Evolutionary conservation across 2,888 invertebrate genomes (phyloP).

Genomic region (Crematogaster levior): DNA sequence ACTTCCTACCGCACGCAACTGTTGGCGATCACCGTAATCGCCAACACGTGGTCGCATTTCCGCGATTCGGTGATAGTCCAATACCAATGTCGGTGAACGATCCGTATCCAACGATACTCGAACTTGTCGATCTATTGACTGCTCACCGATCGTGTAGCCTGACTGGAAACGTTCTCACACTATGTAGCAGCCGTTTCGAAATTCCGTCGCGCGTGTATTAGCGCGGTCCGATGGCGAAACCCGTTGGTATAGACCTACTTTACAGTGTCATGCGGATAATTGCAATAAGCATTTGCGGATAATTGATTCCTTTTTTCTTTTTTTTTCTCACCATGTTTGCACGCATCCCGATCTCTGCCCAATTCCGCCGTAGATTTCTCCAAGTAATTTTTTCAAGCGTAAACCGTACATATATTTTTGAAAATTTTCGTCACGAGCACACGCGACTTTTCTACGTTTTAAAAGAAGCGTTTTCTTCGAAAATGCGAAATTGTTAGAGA

Average conservation of each 20-base stretch:
- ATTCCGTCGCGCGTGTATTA: constrained; percentile 45
- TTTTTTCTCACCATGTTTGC: background rate
- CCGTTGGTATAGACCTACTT: constrained; percentile 53
- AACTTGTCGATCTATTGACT: constrained; percentile 27
- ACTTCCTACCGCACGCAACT: constrained; percentile 43
- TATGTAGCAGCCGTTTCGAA: constrained; percentile 46
- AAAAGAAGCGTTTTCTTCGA: background rate
- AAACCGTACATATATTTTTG: background rate
- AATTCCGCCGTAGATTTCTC: background rate
- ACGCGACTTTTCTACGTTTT: background rate
- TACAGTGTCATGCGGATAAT: constrained; percentile 47
- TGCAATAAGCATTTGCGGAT: too few species aligned
- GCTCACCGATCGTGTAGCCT: background rate
- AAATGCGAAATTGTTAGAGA: background rate
- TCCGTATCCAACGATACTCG: constrained; percentile 21
- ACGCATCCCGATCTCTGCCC: background rate
- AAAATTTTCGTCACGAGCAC: background rate
- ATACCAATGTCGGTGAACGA: constrained; percentile 1
- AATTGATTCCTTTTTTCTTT: constrained; percentile 19
- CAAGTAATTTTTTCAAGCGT: background rate
- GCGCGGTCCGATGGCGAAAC: constrained; percentile 46
- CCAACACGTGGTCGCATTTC: constrained; percentile 16
- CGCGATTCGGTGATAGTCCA: constrained; percentile 30
- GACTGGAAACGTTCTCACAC: constrained; percentile 20
- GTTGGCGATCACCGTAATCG: background rate